Conservation (phyloP, 1,140 invertebrate species). For the Tetramorium alpestre region DNA sequence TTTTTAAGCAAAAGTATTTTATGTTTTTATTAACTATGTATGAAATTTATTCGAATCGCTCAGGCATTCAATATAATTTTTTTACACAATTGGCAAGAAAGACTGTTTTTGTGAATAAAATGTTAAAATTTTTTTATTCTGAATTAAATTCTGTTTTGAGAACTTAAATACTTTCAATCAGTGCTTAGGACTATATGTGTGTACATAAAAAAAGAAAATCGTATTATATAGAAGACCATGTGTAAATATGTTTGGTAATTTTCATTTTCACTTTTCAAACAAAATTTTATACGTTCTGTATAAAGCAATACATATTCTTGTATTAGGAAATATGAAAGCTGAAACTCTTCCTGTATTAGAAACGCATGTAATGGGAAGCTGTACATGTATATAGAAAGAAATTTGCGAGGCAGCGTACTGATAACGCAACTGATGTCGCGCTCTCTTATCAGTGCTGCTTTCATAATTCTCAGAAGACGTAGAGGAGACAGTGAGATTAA, state of each 20-base stretch:
- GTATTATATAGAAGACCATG: conserved; percentile 53
- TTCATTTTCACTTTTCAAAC: conserved; percentile 69
- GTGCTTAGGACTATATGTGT: conserved; percentile 59
- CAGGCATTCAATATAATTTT: conserved; percentile 18
- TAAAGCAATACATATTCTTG: conserved; percentile 59
- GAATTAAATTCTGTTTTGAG: conserved; percentile 44
- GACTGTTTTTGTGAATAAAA: conserved; percentile 13
- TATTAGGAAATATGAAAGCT: conserved; percentile 54
- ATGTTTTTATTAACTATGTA: neutral
- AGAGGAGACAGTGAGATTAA: conserved; percentile 33
- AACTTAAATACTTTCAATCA: neutral
- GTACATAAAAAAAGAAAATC: conserved; percentile 47
- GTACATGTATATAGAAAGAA: conserved; percentile 65
- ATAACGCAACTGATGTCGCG: neutral
- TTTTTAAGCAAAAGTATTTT: neutral
- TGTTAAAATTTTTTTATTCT: conserved; percentile 25
- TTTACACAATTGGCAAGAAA: neutral
- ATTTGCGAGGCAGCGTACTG: conserved; percentile 4
- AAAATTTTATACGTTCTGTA: conserved; percentile 73
- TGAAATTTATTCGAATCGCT: neutral
- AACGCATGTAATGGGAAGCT: conserved; percentile 44
- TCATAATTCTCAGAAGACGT: conserved; percentile 28
- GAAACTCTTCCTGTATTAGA: conserved; percentile 63
- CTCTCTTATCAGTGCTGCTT: conserved; percentile 6
- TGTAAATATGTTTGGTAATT: conserved; percentile 68